These are phyloP conservation scores for Hirtodrosophila confusa DNA, from an alignment of 2,888 invertebrate species.

Conservation along the genomic window DNA sequence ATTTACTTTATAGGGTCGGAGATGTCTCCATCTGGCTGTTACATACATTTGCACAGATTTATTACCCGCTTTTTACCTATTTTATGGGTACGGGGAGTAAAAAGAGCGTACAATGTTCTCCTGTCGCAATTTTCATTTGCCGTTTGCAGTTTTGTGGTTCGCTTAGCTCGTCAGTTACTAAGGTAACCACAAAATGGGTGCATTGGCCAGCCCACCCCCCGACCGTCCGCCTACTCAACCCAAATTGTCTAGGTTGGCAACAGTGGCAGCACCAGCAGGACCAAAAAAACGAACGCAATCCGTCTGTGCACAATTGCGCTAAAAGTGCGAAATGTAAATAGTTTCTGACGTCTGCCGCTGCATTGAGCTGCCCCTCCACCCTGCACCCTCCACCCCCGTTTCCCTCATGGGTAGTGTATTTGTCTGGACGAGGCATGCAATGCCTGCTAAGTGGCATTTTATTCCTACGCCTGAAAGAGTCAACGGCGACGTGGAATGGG, in stretches of 20 bases:
- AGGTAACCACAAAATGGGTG: slow-evolving; percentile 18
- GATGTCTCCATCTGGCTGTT: no score
- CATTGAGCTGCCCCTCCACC: background rate
- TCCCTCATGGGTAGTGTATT: slow-evolving; percentile 5
- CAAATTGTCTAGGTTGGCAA: slow-evolving; percentile 13
- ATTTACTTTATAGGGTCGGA: no score
- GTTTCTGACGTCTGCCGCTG: slow-evolving; percentile 40
- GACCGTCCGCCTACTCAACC: background rate
- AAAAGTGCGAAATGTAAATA: slow-evolving; percentile 67
- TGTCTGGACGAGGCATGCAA: slow-evolving; percentile 25
- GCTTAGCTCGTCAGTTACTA: slow-evolving; percentile 2
- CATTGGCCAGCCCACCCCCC: slow-evolving; percentile 1
- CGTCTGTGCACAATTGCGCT: slow-evolving; percentile 46
- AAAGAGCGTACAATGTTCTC: background rate
- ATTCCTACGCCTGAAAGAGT: slow-evolving; percentile 54
- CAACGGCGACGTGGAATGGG: slow-evolving; percentile 44
- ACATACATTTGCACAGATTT: no score
- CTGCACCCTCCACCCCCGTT: background rate
- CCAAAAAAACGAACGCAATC: slow-evolving; percentile 58
- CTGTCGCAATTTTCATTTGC: background rate
- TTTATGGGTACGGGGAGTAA: no score
- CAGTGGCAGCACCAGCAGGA: slow-evolving; percentile 13
- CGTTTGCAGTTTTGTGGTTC: background rate
- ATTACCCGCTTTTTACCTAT: no score
- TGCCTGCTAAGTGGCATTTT: slow-evolving; percentile 65